Evolutionary conservation across 2,888 invertebrate genomes (phyloP), one percentile per base, ranked within the genome.

Genomic region (Andrena praecox): DNA sequence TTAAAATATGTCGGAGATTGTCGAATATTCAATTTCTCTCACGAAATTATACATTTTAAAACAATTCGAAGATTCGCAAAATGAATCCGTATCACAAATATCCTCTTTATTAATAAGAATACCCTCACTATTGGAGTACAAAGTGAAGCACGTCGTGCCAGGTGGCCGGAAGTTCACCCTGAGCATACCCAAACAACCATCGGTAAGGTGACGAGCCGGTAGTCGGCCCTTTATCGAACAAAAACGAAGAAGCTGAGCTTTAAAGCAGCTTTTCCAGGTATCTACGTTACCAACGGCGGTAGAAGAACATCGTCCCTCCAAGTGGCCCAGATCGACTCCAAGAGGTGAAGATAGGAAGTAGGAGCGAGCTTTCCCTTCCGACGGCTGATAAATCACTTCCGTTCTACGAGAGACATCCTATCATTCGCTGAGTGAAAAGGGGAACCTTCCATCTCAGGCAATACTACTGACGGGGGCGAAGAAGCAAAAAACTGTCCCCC

Each of bases 201-300:
- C 84, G 88, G 54, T 88, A 88, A 88, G 8, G 73, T 60, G 84
- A 85, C 16, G n/a, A 8, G 29, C 33, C 27, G 20, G 31, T 64
- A 72, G 56, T 62, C 63, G 66, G 59, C 54, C 33, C 5, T 24
- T 31, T 20, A 48, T 80, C 73, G 16, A 27, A 35, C n/a, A 52
- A n/a, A 50, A 20, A 27, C 7, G 54, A 72, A 79, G 66, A 80
- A 80, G 77, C 70, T 64, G 16, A 12, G 42, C 2, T 10, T 75
- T 8, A 1, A 20, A 20, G 12, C 56, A 69, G 16, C 56, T 42
- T 56, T 16, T 24, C 24, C 20, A 64, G 82, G 12, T n/a, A 73
- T 48, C 88, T 88, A 72, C 80, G n/a, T 88, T 88, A 88, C 75
- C 88, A 76, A 74, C 88, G 7, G 82, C 16, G 79, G 77, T 63